These are phyloP conservation scores for Gallinago nigripennis DNA, from an alignment of 2,797 vertebrate species.

Conservation along the genomic window DNA sequence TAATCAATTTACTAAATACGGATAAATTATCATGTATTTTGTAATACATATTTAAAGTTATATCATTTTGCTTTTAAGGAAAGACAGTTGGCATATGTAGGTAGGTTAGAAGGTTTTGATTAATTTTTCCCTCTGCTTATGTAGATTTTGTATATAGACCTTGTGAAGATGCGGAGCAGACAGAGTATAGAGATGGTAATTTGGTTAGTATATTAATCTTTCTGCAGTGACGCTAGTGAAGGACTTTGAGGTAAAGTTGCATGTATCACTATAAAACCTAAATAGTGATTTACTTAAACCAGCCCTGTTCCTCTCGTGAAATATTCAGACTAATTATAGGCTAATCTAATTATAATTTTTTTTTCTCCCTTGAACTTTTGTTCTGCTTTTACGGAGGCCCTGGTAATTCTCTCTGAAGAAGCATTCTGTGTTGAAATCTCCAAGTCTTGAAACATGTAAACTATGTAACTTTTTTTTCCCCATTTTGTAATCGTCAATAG, in stretches of 20 bases:
- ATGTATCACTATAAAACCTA: not conserved
- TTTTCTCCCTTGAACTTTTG: not conserved
- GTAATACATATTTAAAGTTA: not conserved
- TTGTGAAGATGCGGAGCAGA: not conserved
- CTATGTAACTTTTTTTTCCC: not conserved
- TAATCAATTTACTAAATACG: not conserved
- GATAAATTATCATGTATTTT: not conserved
- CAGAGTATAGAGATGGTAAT: not conserved
- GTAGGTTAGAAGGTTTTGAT: not conserved
- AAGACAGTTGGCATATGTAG: not conserved
- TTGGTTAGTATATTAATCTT: not conserved
- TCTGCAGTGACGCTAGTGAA: not conserved
- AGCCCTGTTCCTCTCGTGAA: not conserved
- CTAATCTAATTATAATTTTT: not conserved
- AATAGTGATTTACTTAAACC: not conserved
- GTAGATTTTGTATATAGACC: not conserved
- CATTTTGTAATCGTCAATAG: fast-evolving
- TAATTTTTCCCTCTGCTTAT: not conserved
- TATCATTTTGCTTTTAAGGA: not conserved
- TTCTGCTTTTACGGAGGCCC: not conserved
- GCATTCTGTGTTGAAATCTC: not conserved
- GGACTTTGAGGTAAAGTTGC: not conserved
- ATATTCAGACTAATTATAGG: not conserved
- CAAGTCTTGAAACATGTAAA: not conserved
- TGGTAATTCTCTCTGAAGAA: not conserved